Percentiles rank a stretch among this genome's conserved stretches.
Conservation (phyloP, 2,888 invertebrate species). For the Clostera curtula region DNA sequence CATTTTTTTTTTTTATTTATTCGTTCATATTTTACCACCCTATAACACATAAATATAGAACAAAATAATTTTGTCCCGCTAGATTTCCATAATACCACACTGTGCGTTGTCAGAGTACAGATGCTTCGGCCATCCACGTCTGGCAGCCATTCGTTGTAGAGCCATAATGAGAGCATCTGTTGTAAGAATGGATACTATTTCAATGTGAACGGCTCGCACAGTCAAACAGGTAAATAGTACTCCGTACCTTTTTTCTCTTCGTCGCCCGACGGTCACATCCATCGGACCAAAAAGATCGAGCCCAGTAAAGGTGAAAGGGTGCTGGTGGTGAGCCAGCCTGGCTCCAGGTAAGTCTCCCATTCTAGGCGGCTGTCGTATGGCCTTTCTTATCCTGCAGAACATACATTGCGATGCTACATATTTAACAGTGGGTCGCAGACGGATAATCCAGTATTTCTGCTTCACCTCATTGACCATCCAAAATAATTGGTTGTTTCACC, state of each 20-base stretch:
- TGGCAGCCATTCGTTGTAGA: constrained; percentile 16
- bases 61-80: no score
- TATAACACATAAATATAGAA: no score
- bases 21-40: no score
- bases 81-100: no score
- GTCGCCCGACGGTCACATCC: constrained; percentile 12
- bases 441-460: constrained; percentile 11
- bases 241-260: constrained; percentile 10
- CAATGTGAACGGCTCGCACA: constrained; percentile 16
- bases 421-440: constrained; percentile 14
- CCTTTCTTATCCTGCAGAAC: no score
- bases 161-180: constrained; percentile 19
- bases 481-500: no score
- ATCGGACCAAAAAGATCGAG: constrained; percentile 20
- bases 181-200: constrained; percentile 10
- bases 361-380: constrained; percentile 13
- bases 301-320: constrained; percentile 16
- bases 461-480: constrained; percentile 10
- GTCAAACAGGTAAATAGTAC: constrained; percentile 19
- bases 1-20: no score
- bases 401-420: constrained; percentile 13
- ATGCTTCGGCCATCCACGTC: no score
- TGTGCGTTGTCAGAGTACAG: no score
- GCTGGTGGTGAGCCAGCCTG: constrained; percentile 15
- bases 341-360: constrained; percentile 20